These are phyloP conservation scores for Leuciscus idus DNA, from an alignment of 2,113 vertebrate genomes.

Conservation along the genomic window DNA sequence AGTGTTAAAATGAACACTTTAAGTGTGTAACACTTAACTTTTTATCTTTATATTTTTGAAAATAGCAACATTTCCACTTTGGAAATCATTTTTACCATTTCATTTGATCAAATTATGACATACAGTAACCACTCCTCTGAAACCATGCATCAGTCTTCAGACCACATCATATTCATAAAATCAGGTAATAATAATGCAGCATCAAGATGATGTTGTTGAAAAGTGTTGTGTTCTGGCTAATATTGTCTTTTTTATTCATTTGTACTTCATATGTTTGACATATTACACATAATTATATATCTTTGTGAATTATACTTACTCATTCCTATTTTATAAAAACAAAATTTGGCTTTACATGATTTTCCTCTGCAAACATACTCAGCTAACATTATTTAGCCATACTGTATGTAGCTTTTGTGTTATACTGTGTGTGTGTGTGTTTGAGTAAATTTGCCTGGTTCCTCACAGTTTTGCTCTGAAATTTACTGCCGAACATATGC, in stretches of 20 bases:
- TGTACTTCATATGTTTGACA: background rate
- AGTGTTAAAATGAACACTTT: too few relatives aligned
- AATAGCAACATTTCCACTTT: background rate
- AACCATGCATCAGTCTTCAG: background rate
- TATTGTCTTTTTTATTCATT: background rate
- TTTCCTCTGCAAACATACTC: background rate
- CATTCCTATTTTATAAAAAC: background rate
- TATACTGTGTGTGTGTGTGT: background rate
- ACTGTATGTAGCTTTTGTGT: background rate
- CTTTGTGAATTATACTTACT: background rate
- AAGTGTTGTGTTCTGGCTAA: background rate
- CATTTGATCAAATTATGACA: background rate
- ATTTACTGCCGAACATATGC: constrained; percentile 72
- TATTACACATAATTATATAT: background rate
- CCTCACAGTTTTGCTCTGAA: constrained; percentile 56
- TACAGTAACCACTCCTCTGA: background rate
- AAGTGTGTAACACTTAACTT: too few relatives aligned
- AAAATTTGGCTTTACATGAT: background rate
- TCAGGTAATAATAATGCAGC: background rate
- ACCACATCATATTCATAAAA: background rate
- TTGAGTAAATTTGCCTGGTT: constrained; percentile 34
- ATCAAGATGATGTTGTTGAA: background rate
- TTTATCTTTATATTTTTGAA: background rate
- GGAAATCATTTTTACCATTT: background rate
- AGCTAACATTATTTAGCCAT: background rate